Evolutionary conservation across 2,888 invertebrate genomes (phyloP), one percentile per base, ranked within the genome.

Genomic region (Euzophera pinguis): DNA sequence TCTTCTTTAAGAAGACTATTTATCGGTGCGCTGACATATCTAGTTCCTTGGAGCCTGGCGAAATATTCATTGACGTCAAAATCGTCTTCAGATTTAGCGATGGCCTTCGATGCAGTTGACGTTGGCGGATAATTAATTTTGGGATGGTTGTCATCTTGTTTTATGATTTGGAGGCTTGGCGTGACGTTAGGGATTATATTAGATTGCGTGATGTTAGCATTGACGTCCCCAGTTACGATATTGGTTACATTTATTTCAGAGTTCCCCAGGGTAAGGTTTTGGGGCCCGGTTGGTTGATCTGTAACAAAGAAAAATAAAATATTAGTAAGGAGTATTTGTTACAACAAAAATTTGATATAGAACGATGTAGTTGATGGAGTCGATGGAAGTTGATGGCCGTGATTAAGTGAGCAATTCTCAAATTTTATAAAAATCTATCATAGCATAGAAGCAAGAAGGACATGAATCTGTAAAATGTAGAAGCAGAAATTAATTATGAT

Each of bases 21-120:
- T 1, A 84, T 53, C 0, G 88, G 89, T 4, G 89, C 88, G 56
- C 88, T 88, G 0, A 90, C 88, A 50, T 90, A 89, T 54, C 85
- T 71, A 0, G 83, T 85, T 1, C 89, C 84, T 59, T 90, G 90
- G 0, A 91, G 63, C 32, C 91, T 69, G 1, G 90, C 90, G 38
- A 90, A 87, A 56, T 90, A 91, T 57, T 88, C 89, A 50, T 88
- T 88, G 0, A 91, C 88, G 56, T 91, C 90, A 53, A 91, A 91
- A 61, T 90, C 89, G 38, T 91, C 90, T 38, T 85, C 82, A 0
- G 78, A 63, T 58, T 81, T 82, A 0, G 54, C 48, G 0, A 69
- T 71, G 53, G 74, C 76, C 58, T 83, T 81, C n/a, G 81, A 76
- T 37, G 64, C 56, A 0, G 67, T 71, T 5, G 62, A 17, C 0